phyloP scores from a whole-genome alignment of 2,797 vertebrate species.

The Distichodus sexfasciatus region DNA sequence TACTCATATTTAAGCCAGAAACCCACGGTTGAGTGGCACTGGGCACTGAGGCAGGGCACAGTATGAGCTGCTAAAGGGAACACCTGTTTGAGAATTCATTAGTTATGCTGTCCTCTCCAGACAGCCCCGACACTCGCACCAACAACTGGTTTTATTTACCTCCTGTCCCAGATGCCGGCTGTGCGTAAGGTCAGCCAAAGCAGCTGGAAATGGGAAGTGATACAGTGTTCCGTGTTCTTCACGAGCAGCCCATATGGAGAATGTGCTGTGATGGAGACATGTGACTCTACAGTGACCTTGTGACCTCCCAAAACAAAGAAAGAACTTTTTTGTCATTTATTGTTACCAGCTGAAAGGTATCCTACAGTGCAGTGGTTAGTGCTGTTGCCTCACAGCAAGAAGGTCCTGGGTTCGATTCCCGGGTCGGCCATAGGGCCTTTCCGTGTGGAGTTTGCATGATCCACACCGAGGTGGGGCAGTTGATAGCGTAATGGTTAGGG shows the following conservation, averaged over 20 bases:
- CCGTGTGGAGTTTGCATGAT: too few species aligned
- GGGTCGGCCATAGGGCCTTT: too few species aligned
- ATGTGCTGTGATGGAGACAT: neutral
- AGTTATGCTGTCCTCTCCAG: conserved; percentile 32
- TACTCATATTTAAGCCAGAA: conserved; percentile 21
- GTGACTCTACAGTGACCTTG: conserved; percentile 4
- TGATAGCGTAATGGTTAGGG: too few species aligned
- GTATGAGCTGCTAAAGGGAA: conserved; percentile 22
- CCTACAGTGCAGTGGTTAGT: too few species aligned
- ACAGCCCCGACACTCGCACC: conserved; percentile 21
- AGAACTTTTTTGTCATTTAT: too few species aligned
- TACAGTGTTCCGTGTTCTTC: conserved; percentile 19
- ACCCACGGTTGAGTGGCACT: conserved; percentile 34
- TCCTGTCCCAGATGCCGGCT: conserved; percentile 23
- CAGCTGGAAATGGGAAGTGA: conserved; percentile 32
- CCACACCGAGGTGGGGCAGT: too few species aligned
- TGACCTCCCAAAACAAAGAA: neutral
- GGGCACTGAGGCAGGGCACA: conserved; percentile 16
- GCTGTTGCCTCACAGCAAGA: too few species aligned
- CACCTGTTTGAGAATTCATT: conserved; percentile 34
- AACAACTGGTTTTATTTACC: conserved; percentile 42
- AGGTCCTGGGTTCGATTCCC: too few species aligned
- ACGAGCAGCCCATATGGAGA: conserved; percentile 27
- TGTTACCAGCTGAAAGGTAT: too few species aligned
- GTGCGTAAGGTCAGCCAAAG: conserved; percentile 20